These are phyloP conservation scores for Machaerirhynchus nigripectus DNA, from an alignment of 2,113 vertebrate genomes.

Conservation along the genomic window DNA sequence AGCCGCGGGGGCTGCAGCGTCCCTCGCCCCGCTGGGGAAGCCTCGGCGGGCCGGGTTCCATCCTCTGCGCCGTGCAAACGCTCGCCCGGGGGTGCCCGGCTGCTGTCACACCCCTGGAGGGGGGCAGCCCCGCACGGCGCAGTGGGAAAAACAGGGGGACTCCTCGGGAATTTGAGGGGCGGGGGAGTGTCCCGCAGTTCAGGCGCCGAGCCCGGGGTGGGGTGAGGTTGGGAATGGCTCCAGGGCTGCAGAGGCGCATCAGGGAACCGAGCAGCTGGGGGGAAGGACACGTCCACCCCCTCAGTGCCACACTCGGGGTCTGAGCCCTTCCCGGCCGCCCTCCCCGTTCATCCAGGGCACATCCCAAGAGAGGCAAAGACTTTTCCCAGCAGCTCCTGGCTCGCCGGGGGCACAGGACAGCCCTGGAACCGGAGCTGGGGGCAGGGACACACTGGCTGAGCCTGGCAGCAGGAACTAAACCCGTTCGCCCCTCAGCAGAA, in stretches of 20 bases:
- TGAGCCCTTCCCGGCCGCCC: neutral
- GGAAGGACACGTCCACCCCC: neutral
- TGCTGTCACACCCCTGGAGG: fast-evolving
- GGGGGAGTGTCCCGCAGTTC: fast-evolving
- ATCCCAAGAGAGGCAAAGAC: fast-evolving
- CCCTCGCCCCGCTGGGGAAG: neutral
- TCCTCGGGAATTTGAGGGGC: fast-evolving
- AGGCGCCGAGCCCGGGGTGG: fast-evolving
- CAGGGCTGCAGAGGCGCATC: fast-evolving
- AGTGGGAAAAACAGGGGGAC: fast-evolving
- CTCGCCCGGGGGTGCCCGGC: fast-evolving
- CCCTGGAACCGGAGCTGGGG: neutral
- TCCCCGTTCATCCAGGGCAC: fast-evolving
- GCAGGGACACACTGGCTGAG: neutral
- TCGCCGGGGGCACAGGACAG: neutral
- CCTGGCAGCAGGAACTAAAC: neutral
- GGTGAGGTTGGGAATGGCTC: fast-evolving
- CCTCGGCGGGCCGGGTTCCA: fast-evolving
- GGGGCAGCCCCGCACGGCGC: fast-evolving
- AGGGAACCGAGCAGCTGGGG: fast-evolving
- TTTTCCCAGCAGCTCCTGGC: neutral
- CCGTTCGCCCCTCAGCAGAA: fast-evolving
- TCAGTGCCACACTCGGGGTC: fast-evolving
- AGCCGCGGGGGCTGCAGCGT: fast-evolving
- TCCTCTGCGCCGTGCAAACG: fast-evolving